Conservation (phyloP, 2,888 invertebrate species). For the Endotricha flammealis region DNA sequence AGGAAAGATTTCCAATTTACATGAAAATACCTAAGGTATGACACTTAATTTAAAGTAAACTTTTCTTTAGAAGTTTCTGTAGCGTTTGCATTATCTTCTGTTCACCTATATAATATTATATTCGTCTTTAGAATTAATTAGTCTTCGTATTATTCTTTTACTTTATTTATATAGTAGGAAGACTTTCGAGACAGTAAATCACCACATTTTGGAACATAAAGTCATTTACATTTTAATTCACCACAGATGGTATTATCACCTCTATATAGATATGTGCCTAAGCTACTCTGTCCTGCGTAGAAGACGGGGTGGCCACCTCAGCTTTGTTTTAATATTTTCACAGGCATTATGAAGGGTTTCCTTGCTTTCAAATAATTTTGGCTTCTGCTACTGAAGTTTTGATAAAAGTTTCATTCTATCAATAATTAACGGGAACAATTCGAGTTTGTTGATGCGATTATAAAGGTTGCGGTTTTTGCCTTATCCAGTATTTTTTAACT, state of each 20-base stretch:
- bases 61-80: no score
- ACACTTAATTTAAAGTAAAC: no score
- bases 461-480: conserved; percentile 61
- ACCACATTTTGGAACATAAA: no score
- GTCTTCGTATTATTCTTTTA: no score
- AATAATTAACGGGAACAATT: conserved; percentile 76
- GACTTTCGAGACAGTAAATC: no score
- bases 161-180: no score
- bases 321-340: conserved; percentile 79
- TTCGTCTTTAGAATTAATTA: no score
- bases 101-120: no score
- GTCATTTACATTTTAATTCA: no score
- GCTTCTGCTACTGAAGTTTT: conserved; percentile 78
- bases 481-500: conserved; percentile 48
- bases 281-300: conserved; percentile 55
- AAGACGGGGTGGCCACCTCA: conserved; percentile 70
- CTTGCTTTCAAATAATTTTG: conserved; percentile 77
- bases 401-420: conserved; percentile 78
- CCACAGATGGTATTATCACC: conserved; percentile 30
- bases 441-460: conserved; percentile 72
- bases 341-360: conserved; percentile 77
- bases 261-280: conserved; percentile 34
- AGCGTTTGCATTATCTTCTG: no score
- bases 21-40: no score
- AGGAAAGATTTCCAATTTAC: no score